Percentiles rank a stretch among this genome's conserved stretches.
Evolutionary conservation across 1,140 invertebrate species (phyloP).

Genomic region (Stegodyphus mimosarum): DNA sequence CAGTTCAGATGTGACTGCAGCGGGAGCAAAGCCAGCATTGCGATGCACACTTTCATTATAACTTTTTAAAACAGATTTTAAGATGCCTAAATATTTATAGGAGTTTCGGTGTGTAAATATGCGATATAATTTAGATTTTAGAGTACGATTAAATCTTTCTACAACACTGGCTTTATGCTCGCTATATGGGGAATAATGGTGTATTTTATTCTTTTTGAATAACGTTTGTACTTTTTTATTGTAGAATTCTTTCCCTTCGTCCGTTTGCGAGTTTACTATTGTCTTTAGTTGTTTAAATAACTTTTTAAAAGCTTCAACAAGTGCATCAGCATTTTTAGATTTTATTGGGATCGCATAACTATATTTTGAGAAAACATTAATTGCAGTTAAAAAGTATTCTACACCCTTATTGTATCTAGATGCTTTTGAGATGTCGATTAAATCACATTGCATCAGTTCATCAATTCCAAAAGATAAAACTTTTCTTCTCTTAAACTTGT

Average conservation of each 20-base stretch:
- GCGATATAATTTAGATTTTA: conserved; percentile 68
- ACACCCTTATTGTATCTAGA: neutral
- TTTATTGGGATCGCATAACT: neutral
- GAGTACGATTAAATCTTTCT: conserved; percentile 70
- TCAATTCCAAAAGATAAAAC: neutral
- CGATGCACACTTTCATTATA: neutral
- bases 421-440: neutral
- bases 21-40: neutral
- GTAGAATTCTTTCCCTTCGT: conserved; percentile 59
- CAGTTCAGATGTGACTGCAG: neutral
- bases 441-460: neutral
- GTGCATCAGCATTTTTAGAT: conserved; percentile 62
- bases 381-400: neutral
- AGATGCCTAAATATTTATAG: neutral
- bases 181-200: conserved; percentile 69
- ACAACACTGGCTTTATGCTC: conserved; percentile 68
- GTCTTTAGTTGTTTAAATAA: conserved; percentile 44
- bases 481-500: neutral
- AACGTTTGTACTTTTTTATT: conserved; percentile 63
- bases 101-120: conserved; percentile 3
- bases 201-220: conserved; percentile 66
- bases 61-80: neutral
- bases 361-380: neutral
- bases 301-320: conserved; percentile 60
- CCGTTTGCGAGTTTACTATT: conserved; percentile 42